phyloP scores from a whole-genome alignment of 2,113 vertebrate genomes.

The Misgurnus anguillicaudatus region DNA sequence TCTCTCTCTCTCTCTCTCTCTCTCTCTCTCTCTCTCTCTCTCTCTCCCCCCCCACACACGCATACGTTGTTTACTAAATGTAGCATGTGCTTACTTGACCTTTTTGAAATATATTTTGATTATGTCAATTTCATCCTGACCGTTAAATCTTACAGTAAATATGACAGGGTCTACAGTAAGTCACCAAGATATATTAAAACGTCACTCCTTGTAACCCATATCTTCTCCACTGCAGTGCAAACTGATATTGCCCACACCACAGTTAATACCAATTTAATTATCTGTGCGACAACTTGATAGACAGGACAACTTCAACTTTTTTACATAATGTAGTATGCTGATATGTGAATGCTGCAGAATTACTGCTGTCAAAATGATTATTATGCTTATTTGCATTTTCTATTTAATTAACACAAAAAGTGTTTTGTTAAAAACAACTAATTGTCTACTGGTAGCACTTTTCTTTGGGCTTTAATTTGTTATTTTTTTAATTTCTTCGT shows the following conservation, averaged over 20 bases:
- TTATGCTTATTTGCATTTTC: conserved; percentile 61
- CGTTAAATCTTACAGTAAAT: conserved; percentile 52
- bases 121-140: conserved; percentile 12
- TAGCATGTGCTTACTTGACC: not conserved
- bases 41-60: not conserved
- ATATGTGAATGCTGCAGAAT: conserved; percentile 55
- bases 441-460: conserved; percentile 62
- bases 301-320: conserved; percentile 54
- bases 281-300: conserved; percentile 65
- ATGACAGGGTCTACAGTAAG: conserved; percentile 54
- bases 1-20: conserved; percentile 13
- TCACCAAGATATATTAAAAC: conserved; percentile 57
- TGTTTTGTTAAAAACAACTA: conserved; percentile 73
- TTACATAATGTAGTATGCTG: conserved; percentile 66
- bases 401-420: conserved; percentile 70
- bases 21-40: conserved; percentile 12
- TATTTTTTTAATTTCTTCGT: conserved; percentile 78
- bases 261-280: conserved; percentile 68
- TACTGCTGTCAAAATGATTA: conserved; percentile 59
- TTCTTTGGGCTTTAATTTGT: conserved; percentile 70
- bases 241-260: conserved; percentile 64
- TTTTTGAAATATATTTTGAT: conserved; percentile 5
- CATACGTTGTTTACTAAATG: too few species aligned
- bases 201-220: conserved; percentile 65
- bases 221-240: conserved; percentile 67